These are phyloP conservation scores for Drosophila mercatorum DNA, from an alignment of 2,888 invertebrate genomes.

Conservation along the genomic window DNA sequence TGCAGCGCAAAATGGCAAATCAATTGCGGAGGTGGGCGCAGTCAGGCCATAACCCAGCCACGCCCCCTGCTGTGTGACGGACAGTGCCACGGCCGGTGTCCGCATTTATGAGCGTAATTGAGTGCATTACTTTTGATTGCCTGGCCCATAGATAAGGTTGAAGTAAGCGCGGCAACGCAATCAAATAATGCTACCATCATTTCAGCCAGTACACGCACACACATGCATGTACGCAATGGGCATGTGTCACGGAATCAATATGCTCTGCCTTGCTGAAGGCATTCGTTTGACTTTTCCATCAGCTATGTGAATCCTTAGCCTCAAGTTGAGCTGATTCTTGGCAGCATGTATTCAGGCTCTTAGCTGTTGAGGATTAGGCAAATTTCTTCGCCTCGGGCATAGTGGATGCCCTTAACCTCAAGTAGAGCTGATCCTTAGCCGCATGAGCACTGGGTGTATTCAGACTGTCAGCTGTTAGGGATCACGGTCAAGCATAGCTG, in stretches of 20 bases:
- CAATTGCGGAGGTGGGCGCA: constrained; percentile 29
- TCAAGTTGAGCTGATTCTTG: neutral
- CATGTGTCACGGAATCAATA: constrained; percentile 18
- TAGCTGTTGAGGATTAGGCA: no score
- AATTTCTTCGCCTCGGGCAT: no score
- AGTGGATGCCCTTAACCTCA: neutral
- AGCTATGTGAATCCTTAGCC: neutral
- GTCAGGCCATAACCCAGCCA: neutral
- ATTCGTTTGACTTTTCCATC: constrained; percentile 6
- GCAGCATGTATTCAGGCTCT: no score
- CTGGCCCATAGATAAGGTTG: constrained; percentile 42
- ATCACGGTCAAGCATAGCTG: no score
- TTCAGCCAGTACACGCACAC: constrained; percentile 27
- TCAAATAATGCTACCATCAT: constrained; percentile 66
- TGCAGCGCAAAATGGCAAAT: constrained; percentile 31
- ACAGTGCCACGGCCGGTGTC: constrained; percentile 12
- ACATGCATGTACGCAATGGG: neutral
- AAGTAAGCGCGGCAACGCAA: constrained; percentile 44
- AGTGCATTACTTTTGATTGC: constrained; percentile 75
- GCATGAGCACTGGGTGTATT: no score
- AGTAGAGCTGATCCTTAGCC: neutral
- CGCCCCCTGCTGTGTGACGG: neutral
- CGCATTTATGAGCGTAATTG: constrained; percentile 69
- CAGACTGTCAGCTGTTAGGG: no score
- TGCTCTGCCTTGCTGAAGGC: neutral